Evolutionary conservation across 2,113 vertebrate species (phyloP).

Genomic region (Sula dactylatra): DNA sequence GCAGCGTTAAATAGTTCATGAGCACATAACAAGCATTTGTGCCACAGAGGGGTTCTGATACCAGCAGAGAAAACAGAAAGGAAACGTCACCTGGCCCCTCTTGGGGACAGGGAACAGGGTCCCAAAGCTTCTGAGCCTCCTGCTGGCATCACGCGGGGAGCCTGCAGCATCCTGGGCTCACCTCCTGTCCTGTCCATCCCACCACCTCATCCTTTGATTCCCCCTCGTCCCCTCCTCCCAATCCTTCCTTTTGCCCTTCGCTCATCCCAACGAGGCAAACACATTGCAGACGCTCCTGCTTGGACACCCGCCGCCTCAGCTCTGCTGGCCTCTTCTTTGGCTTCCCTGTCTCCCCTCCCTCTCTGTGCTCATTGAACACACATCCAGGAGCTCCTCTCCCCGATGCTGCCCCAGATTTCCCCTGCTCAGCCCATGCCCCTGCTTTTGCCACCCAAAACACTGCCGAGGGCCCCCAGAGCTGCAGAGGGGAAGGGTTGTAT

Average conservation of each 20-base stretch:
- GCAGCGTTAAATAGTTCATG: background rate
- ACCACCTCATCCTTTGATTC: background rate
- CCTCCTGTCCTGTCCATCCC: background rate
- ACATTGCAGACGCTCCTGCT: background rate
- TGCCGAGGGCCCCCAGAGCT: background rate
- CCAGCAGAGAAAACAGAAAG: background rate
- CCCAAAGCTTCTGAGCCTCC: background rate
- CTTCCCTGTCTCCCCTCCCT: background rate
- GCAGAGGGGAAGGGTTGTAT: background rate
- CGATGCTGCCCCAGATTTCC: rapidly evolving
- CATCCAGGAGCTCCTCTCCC: background rate
- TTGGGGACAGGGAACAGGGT: background rate
- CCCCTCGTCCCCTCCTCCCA: background rate
- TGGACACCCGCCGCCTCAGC: background rate
- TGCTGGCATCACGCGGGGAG: background rate
- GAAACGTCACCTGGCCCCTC: background rate
- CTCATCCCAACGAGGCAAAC: background rate
- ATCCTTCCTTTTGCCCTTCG: background rate
- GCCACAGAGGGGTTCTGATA: background rate
- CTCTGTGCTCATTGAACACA: rapidly evolving
- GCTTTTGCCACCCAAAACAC: background rate
- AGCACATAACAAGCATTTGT: background rate
- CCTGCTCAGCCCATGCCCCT: background rate
- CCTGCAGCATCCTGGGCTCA: background rate
- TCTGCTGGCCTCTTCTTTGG: background rate